Evolutionary conservation across 2,797 vertebrate genomes (phyloP).

Genomic region (Mus caroli): DNA sequence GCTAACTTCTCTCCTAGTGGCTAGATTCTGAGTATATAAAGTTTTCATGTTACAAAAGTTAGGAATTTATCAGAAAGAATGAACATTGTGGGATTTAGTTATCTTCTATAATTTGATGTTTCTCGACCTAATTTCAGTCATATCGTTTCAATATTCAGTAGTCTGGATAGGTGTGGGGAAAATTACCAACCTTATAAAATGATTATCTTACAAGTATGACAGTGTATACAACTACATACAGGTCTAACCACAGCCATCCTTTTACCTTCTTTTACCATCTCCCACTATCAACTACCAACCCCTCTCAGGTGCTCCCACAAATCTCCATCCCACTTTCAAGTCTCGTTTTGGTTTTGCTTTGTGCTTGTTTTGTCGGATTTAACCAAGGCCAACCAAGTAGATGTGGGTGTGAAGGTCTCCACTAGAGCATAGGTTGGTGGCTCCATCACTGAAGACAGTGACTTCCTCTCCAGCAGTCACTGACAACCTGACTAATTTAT

Average conservation of each 20-base stretch:
- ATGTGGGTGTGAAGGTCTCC: background rate
- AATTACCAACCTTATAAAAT: background rate
- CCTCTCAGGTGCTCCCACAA: background rate
- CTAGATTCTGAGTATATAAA: conserved; percentile 29
- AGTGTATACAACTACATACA: background rate
- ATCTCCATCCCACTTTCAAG: background rate
- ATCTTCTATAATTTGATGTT: conserved; percentile 1
- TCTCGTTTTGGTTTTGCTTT: background rate
- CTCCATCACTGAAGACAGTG: background rate
- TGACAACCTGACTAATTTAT: background rate
- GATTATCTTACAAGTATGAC: background rate
- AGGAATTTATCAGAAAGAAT: conserved; percentile 45
- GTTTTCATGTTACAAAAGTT: background rate
- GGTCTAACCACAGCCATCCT: background rate
- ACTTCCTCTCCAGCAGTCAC: background rate
- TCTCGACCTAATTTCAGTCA: conserved; percentile 28
- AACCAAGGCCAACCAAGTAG: background rate
- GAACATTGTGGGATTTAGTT: conserved; percentile 8
- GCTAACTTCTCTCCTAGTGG: background rate
- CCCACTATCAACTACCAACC: background rate
- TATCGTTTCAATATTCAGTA: conserved; percentile 28
- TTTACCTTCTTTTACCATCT: background rate
- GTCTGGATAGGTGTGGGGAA: background rate
- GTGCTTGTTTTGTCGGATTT: background rate
- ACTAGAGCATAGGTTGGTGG: background rate